Percentiles rank a stretch among this genome's conserved stretches.
These are phyloP conservation scores for Achatina immaculata DNA, from an alignment of 1,140 invertebrate species.

Conservation along the genomic window DNA sequence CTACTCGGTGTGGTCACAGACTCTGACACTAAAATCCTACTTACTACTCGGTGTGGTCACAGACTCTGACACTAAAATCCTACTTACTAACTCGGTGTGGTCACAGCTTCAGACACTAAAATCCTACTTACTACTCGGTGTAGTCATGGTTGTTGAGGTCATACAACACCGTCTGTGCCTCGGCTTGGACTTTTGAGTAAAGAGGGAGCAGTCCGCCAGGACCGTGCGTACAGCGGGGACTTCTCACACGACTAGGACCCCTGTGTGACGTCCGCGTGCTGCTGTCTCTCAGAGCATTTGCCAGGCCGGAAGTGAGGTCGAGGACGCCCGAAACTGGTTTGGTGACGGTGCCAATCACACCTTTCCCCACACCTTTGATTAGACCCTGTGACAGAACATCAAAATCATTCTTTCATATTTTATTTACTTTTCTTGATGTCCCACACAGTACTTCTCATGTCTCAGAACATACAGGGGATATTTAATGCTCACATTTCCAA, in stretches of 20 bases:
- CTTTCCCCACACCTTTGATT: conserved; percentile 91
- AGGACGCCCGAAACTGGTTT: conserved; percentile 96
- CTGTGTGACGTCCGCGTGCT: conserved; percentile 75
- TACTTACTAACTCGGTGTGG: too few species aligned
- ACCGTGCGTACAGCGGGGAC: conserved; percentile 84
- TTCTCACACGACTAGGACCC: conserved; percentile 77
- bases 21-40: too few species aligned
- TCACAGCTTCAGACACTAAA: too few species aligned
- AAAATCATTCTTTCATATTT: too few species aligned
- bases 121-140: conserved; percentile 77
- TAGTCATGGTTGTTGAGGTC: conserved; percentile 83
- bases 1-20: too few species aligned
- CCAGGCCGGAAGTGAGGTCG: conserved; percentile 93
- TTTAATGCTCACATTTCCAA: too few species aligned
- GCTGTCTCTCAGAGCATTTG: conserved; percentile 90
- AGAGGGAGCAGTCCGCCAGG: conserved; percentile 86
- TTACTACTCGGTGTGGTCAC: too few species aligned
- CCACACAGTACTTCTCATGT: too few species aligned
- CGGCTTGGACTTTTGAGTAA: conserved; percentile 83
- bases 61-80: too few species aligned
- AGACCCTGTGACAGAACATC: conserved; percentile 80
- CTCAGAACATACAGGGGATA: too few species aligned
- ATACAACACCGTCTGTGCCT: conserved; percentile 88
- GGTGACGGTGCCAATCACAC: conserved; percentile 93
- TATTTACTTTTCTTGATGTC: too few species aligned